Evolutionary conservation across 37 sponge, comb jelly and placozoan species (phyloP), one percentile per base, ranked within the genome.

Genomic region (Agelas oroides): DNA sequence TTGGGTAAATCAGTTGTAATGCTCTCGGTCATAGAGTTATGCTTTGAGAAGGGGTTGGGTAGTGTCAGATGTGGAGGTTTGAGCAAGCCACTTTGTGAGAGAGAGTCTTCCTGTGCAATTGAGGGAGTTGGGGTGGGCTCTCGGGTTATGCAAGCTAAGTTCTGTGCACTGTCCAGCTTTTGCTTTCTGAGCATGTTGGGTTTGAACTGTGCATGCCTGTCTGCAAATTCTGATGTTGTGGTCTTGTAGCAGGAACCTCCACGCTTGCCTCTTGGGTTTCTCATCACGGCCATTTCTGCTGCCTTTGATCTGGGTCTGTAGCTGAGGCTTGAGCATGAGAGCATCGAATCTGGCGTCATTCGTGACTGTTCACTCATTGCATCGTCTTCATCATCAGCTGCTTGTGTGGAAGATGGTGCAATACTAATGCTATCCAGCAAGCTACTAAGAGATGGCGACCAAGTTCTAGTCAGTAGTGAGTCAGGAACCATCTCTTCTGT

Each of bases 221-320:
- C 81, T 30, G 87, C 91, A 74, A 86, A 90, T 5, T 86, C 83
- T 0, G 94, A 94, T 0, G 94, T 94, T 63, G 80, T 73, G 0
- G 82, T 86, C 53, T 61, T 80, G 79, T 78, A 78, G 17, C 64
- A 64, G 3, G 94, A 94, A 0, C 94, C 94, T 5, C 91, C 90
- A 18, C 88, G 37, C 30, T 59, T 75, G 25, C 85, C 76, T 23
- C 62, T 59, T 11, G 79, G 53, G 24, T 61, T 73, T 27, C 84
- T 72, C 53, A 84, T 35, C 34, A 84, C 64, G 2, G 64, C 65
- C 34, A 30, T 64, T 63, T 84, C 73, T 19, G 19, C 63, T 30
- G 65, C 0, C 25, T 72, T 73, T 21, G 64, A 35, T 30, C 32
- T 74, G 40, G 75, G 75, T 18, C 64, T 38, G 20, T 60, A 72